Conservation (phyloP, 2,797 vertebrate genomes). For the Neosalanx taihuensis region DNA sequence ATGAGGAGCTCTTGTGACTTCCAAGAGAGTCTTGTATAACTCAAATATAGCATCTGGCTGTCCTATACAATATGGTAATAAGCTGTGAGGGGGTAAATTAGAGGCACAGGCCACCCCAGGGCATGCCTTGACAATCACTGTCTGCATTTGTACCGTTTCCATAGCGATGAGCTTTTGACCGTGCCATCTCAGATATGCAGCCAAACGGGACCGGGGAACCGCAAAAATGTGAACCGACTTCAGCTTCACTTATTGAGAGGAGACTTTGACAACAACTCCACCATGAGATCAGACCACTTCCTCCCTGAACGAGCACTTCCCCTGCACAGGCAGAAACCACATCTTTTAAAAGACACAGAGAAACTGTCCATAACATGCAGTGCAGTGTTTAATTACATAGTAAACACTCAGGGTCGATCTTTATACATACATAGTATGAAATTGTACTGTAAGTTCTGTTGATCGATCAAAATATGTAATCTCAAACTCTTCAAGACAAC, state of each 20-base stretch:
- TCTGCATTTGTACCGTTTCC: background rate
- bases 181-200: slow-evolving; percentile 23
- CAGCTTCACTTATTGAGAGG: slow-evolving; percentile 7
- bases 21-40: background rate
- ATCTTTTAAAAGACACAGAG: background rate
- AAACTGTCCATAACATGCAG: background rate
- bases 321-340: slow-evolving; percentile 24
- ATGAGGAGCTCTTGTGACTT: background rate
- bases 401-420: background rate
- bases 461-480: background rate
- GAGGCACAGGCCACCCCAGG: background rate
- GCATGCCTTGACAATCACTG: background rate
- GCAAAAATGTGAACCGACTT: slow-evolving; percentile 37
- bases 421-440: background rate
- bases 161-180: slow-evolving; percentile 15
- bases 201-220: slow-evolving; percentile 15
- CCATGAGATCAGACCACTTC: slow-evolving; percentile 50
- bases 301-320: slow-evolving; percentile 40
- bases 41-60: background rate
- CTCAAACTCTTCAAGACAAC: background rate
- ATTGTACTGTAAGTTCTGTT: no score
- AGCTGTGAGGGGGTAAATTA: background rate
- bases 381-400: background rate
- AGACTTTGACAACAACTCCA: background rate
- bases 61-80: background rate